A percentile compares a stretch with the other conserved stretches of the same genome.
phyloP scores from a whole-genome alignment of 2,797 vertebrate genomes.

The Phylloscopus collybita region DNA sequence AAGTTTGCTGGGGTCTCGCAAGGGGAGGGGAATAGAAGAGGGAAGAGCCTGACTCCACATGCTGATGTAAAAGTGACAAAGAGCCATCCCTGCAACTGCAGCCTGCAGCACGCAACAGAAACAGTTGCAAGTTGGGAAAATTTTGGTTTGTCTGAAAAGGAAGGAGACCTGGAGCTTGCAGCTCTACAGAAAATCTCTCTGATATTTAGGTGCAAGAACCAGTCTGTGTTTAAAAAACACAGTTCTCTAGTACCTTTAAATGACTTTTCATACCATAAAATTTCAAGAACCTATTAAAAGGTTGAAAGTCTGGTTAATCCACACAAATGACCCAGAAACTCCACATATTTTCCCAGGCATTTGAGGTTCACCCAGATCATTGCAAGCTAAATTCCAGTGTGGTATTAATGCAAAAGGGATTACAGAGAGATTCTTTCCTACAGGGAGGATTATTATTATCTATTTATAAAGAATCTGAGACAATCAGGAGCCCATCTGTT shows the following conservation, averaged over 20 bases:
- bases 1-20: not conserved
- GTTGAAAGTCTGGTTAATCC: not conserved
- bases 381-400: not conserved
- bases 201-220: not conserved
- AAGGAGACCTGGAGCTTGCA: not conserved
- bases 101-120: not conserved
- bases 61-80: not conserved
- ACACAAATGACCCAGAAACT: not conserved
- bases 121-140: not conserved
- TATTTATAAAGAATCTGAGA: not conserved
- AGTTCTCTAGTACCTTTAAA: not conserved
- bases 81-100: not conserved
- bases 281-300: not conserved
- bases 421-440: not conserved
- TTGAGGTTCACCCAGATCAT: not conserved
- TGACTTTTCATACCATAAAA: not conserved
- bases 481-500: not conserved
- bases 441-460: not conserved
- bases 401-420: not conserved
- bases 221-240: not conserved
- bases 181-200: not conserved
- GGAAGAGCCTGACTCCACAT: not conserved
- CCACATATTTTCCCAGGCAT: not conserved
- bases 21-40: not conserved
- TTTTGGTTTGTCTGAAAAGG: not conserved